These are phyloP conservation scores for Nudaria mundana DNA, from an alignment of 2,888 invertebrate species.

Conservation along the genomic window DNA sequence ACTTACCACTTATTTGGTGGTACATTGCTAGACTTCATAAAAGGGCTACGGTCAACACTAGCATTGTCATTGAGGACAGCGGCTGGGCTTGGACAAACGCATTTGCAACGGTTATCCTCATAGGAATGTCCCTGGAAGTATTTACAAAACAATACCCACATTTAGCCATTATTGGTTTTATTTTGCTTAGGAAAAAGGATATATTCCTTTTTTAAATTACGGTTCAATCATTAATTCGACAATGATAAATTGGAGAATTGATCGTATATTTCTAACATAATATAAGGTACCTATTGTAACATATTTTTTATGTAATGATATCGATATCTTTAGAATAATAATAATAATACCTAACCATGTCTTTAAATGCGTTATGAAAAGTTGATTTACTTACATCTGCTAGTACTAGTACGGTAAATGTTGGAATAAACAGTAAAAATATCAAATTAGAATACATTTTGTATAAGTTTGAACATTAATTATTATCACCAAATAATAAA, in stretches of 20 bases:
- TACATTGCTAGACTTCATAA: conserved; percentile 86
- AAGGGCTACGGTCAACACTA: conserved; percentile 85
- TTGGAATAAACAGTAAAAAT: neutral
- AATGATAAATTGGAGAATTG: too few relatives aligned
- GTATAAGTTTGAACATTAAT: neutral
- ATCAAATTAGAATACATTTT: conserved; percentile 1
- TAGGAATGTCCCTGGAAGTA: conserved; percentile 72
- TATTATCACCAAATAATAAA: neutral
- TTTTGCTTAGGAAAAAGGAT: too few relatives aligned
- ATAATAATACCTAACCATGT: too few relatives aligned
- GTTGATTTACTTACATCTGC: conserved; percentile 1
- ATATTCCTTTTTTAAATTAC: too few relatives aligned
- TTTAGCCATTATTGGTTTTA: too few relatives aligned
- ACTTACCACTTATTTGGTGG: conserved; percentile 89
- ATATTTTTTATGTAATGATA: too few relatives aligned
- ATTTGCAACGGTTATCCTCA: conserved; percentile 93
- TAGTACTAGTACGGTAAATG: neutral
- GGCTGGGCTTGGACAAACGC: conserved; percentile 90
- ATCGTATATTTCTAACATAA: too few relatives aligned
- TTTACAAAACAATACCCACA: neutral
- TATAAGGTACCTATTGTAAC: too few relatives aligned
- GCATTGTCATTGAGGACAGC: conserved; percentile 85
- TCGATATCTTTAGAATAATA: too few relatives aligned
- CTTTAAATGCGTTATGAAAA: too few relatives aligned
- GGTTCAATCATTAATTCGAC: too few relatives aligned